Evolutionary conservation across 2,888 invertebrate species (phyloP).

Genomic region (Drosophila rubida): DNA sequence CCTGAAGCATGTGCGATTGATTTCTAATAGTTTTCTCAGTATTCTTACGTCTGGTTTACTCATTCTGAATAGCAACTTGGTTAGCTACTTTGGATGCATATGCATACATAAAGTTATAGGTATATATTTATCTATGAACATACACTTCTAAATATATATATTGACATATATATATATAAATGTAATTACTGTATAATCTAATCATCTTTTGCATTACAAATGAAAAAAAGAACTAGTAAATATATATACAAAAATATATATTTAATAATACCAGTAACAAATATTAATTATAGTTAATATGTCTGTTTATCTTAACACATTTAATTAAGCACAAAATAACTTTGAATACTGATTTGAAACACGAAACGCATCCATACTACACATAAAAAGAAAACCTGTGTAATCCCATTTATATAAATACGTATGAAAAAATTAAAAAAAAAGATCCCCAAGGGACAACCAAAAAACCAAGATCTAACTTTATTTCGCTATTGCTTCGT

Average conservation of each 20-base stretch:
- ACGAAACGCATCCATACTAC: constrained; percentile 43
- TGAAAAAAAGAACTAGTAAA: constrained; percentile 37
- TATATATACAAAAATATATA: constrained; percentile 35
- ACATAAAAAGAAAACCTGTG: constrained; percentile 53
- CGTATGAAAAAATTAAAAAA: constrained; percentile 60
- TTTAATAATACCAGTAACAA: constrained; percentile 37
- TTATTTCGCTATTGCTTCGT: constrained; percentile 4
- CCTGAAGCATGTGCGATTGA: constrained; percentile 18
- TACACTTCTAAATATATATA: neutral
- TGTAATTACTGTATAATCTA: constrained; percentile 55
- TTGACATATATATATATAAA: constrained; percentile 34
- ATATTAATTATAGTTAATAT: constrained; percentile 41
- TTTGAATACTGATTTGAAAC: constrained; percentile 54
- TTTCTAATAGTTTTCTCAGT: constrained; percentile 27
- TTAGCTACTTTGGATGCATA: constrained; percentile 57
- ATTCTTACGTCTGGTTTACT: constrained; percentile 14
- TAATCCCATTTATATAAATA: constrained; percentile 71
- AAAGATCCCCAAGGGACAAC: constrained; percentile 81
- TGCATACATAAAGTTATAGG: constrained; percentile 19
- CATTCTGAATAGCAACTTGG: constrained; percentile 40
- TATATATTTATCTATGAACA: constrained; percentile 23
- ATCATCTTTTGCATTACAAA: constrained; percentile 37
- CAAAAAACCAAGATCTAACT: constrained; percentile 51
- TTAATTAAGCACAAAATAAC: constrained; percentile 54
- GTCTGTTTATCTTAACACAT: constrained; percentile 53